phyloP scores from a whole-genome alignment of 2,888 invertebrate genomes.

The Drosophila melanocephala region DNA sequence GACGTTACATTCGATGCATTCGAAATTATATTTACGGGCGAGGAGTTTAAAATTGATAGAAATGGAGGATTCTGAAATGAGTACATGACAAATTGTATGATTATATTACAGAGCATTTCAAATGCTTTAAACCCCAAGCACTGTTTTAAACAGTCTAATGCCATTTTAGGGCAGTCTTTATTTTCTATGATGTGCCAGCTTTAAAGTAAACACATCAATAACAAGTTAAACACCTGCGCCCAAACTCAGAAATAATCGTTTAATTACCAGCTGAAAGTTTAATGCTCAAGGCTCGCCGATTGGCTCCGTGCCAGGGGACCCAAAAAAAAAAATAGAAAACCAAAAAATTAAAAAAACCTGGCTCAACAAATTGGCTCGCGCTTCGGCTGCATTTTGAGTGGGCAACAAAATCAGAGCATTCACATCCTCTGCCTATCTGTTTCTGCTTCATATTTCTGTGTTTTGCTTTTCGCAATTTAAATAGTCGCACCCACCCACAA shows the following conservation, averaged over 20 bases:
- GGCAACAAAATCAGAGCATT: conserved; percentile 49
- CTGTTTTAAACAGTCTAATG: not conserved
- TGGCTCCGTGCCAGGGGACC: conserved; percentile 53
- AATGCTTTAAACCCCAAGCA: not conserved
- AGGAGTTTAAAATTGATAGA: not conserved
- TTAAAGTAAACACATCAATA: conserved; percentile 56
- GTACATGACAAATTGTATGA: not conserved
- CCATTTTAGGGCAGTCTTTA: not conserved
- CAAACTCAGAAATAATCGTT: conserved; percentile 47
- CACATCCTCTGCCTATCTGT: conserved; percentile 12
- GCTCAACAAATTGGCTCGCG: conserved; percentile 54
- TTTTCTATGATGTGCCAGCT: not conserved
- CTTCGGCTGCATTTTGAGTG: conserved; percentile 53
- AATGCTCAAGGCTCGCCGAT: conserved; percentile 49
- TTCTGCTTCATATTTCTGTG: conserved; percentile 40
- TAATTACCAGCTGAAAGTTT: conserved; percentile 66
- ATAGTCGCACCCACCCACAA: conserved; percentile 39
- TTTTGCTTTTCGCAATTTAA: conserved; percentile 64
- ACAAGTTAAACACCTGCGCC: conserved; percentile 63
- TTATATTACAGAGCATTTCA: not conserved
- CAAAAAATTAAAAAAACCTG: not conserved
- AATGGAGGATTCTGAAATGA: not conserved
- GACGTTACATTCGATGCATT: not conserved
- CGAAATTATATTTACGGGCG: not conserved
- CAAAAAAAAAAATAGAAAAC: conserved; percentile 4